Conservation (phyloP, 2,113 vertebrate genomes). For the Gallinago paraguaiae region DNA sequence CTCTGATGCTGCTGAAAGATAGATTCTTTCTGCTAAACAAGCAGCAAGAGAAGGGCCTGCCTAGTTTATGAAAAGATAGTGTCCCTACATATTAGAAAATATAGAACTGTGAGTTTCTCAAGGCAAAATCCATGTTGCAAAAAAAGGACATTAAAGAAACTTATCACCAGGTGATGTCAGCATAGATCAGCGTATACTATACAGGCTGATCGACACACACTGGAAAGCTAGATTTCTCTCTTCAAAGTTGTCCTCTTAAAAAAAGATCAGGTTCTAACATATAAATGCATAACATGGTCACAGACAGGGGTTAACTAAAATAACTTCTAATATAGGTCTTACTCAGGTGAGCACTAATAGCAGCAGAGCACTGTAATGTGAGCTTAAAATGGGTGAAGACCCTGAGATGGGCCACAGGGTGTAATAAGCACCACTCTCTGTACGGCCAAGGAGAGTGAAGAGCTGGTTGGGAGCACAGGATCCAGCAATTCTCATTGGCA, state of each 20-base stretch:
- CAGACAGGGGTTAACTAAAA: background rate
- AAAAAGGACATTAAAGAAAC: background rate
- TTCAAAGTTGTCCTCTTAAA: background rate
- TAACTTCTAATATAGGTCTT: background rate
- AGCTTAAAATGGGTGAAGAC: background rate
- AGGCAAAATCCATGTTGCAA: background rate
- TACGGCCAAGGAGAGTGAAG: background rate
- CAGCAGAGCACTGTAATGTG: background rate
- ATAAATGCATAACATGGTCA: background rate
- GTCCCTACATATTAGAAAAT: background rate
- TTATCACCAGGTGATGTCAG: background rate
- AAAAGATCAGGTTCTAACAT: background rate
- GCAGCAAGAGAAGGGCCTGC: background rate
- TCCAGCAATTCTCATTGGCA: background rate
- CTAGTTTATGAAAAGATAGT: background rate
- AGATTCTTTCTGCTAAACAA: background rate
- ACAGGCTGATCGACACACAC: background rate
- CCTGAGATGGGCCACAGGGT: background rate
- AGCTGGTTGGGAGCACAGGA: background rate
- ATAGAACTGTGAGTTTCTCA: background rate
- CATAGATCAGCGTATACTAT: background rate
- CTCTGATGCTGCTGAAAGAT: background rate
- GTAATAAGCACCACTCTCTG: background rate
- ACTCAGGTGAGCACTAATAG: background rate
- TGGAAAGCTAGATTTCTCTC: background rate